A percentile compares a stretch with the other conserved stretches of the same genome.
Evolutionary conservation across 1,140 invertebrate genomes (phyloP).

Genomic region (Drosophila tropicalis): DNA sequence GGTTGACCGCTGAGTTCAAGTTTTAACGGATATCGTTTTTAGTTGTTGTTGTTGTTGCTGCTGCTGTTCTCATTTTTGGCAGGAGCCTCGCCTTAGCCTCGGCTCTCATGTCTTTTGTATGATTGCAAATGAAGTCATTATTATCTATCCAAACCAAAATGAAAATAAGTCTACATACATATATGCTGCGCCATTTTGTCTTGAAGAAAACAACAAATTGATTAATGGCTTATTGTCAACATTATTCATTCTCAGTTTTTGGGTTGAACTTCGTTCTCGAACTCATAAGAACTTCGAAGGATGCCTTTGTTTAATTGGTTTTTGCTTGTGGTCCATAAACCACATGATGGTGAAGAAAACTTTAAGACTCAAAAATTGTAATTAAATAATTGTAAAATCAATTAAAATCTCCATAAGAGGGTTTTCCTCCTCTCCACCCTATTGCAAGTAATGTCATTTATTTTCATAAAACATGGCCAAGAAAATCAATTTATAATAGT

Average conservation of each 20-base stretch:
- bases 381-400: too few species aligned
- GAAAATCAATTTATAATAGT: too few species aligned
- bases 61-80: constrained; percentile 51
- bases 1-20: constrained; percentile 76
- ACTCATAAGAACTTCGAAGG: not conserved
- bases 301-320: constrained; percentile 8
- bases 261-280: not conserved
- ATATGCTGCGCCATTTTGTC: constrained; percentile 64
- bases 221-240: constrained; percentile 64
- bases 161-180: too few species aligned
- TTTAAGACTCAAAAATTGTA: too few species aligned
- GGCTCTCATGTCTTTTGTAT: constrained; percentile 42
- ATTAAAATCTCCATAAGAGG: too few species aligned
- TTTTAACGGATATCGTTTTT: constrained; percentile 75
- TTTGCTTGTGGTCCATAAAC: not conserved
- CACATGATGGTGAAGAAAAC: too few species aligned
- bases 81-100: constrained; percentile 69
- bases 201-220: constrained; percentile 47
- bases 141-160: not conserved
- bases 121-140: constrained; percentile 71
- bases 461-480: too few species aligned
- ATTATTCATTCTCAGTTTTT: constrained; percentile 27
- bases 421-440: too few species aligned
- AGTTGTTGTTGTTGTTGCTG: constrained; percentile 20
- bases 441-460: too few species aligned